phyloP scores from a whole-genome alignment of 2,113 vertebrate species.

The Phrynocephalus versicolor region DNA sequence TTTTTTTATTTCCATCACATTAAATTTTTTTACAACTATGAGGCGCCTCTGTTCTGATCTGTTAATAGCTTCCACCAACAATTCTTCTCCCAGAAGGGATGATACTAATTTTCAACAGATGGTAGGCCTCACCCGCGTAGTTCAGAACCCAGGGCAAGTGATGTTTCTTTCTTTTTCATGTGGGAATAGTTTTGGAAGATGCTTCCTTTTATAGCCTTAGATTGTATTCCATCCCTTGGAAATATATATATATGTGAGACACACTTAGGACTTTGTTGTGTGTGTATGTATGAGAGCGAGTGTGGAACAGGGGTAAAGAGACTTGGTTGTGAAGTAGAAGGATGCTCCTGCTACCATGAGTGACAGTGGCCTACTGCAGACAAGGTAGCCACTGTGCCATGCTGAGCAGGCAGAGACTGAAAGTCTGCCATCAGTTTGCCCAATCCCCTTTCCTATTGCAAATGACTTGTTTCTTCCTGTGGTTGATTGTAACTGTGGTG shows the following conservation, averaged over 20 bases:
- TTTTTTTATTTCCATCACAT: constrained; percentile 23
- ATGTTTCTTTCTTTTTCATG: background rate
- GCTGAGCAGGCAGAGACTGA: background rate
- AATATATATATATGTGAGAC: background rate
- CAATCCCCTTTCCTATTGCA: background rate
- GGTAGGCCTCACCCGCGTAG: background rate
- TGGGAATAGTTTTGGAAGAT: constrained; percentile 5
- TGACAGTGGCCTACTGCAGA: background rate
- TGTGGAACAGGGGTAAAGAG: background rate
- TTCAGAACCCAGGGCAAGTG: constrained; percentile 1
- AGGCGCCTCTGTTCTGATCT: constrained; percentile 29
- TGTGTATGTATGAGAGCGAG: background rate
- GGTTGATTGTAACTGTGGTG: background rate
- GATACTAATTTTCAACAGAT: constrained; percentile 34
- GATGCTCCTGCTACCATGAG: background rate
- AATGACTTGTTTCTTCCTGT: background rate
- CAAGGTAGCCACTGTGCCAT: too few relatives aligned
- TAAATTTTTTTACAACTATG: constrained; percentile 20
- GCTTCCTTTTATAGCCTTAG: constrained; percentile 8
- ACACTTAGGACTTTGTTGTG: background rate
- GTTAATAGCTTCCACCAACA: constrained; percentile 23
- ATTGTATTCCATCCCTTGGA: background rate
- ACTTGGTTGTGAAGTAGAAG: background rate
- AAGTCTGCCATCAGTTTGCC: background rate
- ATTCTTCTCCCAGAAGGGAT: constrained; percentile 22